Percentiles rank a stretch among this genome's conserved stretches.
These are phyloP conservation scores for Hoplias malabaricus DNA, from an alignment of 2,113 vertebrate species.

Conservation along the genomic window DNA sequence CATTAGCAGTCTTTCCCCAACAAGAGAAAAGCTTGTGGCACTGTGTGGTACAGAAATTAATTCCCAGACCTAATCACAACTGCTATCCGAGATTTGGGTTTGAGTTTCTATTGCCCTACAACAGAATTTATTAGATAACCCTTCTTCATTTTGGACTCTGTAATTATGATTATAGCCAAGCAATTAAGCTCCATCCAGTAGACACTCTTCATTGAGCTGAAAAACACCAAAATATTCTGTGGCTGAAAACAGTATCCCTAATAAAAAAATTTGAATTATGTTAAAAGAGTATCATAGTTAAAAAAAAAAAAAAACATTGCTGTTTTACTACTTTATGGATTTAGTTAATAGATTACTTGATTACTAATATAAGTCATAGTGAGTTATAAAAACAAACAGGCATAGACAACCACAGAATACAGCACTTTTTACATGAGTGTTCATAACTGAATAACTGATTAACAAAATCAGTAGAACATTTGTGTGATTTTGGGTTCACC, in stretches of 20 bases:
- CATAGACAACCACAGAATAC: no score
- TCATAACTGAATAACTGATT: no score
- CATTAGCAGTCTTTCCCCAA: conserved; percentile 47
- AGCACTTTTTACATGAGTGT: no score
- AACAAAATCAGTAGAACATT: not conserved
- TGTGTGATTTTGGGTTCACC: not conserved
- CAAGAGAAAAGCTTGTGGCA: conserved; percentile 35
- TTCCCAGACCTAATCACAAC: conserved; percentile 52
- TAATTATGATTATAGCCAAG: conserved; percentile 42
- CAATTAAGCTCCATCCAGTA: conserved; percentile 38
- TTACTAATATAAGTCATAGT: no score
- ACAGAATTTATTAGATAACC: conserved; percentile 42
- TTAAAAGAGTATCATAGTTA: no score
- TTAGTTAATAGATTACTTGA: no score
- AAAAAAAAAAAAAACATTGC: no score
- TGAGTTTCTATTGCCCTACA: conserved; percentile 42
- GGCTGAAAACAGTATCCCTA: not conserved
- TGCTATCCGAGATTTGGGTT: conserved; percentile 23
- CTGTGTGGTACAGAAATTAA: conserved; percentile 47
- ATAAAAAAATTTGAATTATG: not conserved
- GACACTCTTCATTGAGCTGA: conserved; percentile 10
- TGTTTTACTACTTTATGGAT: no score
- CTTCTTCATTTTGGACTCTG: conserved; percentile 26
- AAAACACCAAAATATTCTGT: not conserved
- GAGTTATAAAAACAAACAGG: no score